Base-by-base conservation (phyloP, 2,888 invertebrate genomes). In the Oasisia sp. region DNA sequence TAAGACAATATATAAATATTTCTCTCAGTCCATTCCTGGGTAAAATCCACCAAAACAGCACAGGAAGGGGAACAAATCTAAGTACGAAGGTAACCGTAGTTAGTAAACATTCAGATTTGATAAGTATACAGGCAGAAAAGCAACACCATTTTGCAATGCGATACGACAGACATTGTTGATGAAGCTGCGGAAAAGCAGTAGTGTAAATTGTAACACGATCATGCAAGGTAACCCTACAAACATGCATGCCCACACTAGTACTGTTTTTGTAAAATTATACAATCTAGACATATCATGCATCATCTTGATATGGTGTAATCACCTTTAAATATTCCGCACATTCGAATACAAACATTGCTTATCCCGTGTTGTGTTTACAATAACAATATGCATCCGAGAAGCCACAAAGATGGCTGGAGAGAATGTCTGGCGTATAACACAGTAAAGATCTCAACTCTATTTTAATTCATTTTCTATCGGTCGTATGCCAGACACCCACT, bases 51-150 rank as follows among this genome's bases (percentile, higher is more conserved):
- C 74, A 74, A 74, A 74, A 74, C 74, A 74, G 74, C 74, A 27
- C 74, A 74, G 74, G 74, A 74, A 74, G 7, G 5, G 74, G 74
- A 74, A 19, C 74, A 27, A 27, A 74, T 74, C 27, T n/a, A 74
- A 7, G 27, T 74, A 74, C 27, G 74, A 74, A 27, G 27, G 19
- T 74, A 74, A 74, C 74, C 27, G 74, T 74, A 74, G 74, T 74
- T 74, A 74, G 74, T 74, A 74, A 74, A 74, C 74, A 74, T 74
- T 74, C 27, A 74, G 74, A 74, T 74, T 74, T 74, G 74, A 74
- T 74, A 74, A 50, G 50, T 74, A 74, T 19, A 74, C 5, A 74
- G 19, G 27, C 74, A 74, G 74, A 74, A 74, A 74, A 74, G 19
- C 74, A 74, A 74, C 14, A 74, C 74, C 14, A 7, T 74, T 74